Evolutionary conservation across 2,888 invertebrate genomes (phyloP).

Genomic region (Parapristionchus giblindavisi): DNA sequence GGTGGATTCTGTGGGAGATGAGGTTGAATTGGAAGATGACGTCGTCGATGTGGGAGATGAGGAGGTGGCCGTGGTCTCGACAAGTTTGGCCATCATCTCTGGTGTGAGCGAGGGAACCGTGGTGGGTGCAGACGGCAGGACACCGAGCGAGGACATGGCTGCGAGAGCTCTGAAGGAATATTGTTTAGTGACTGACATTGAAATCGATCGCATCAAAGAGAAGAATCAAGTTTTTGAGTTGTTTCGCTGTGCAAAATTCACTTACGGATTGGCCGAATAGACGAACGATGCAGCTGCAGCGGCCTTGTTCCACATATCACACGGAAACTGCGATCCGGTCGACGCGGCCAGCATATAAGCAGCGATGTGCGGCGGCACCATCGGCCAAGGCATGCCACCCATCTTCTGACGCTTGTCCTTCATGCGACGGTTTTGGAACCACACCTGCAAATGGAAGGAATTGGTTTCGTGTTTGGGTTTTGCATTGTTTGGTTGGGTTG

Average conservation of each 20-base stretch:
- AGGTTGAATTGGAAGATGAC: neutral
- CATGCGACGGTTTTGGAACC: conserved; percentile 97
- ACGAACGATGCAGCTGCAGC: conserved; percentile 15
- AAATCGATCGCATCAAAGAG: no score
- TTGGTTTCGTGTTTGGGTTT: neutral
- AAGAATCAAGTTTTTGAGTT: no score
- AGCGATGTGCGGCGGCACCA: conserved; percentile 12
- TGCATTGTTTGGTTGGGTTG: neutral
- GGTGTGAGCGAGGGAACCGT: no score
- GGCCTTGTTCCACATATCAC: conserved; percentile 31
- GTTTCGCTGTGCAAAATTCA: no score
- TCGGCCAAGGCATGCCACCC: conserved; percentile 35
- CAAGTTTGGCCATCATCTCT: no score
- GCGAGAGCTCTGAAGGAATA: no score
- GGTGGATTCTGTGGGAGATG: neutral
- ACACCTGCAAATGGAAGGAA: conserved; percentile 73
- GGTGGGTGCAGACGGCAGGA: no score
- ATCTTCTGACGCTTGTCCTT: conserved; percentile 89
- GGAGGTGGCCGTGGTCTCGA: no score
- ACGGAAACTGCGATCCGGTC: neutral
- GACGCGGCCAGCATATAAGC: conserved; percentile 34
- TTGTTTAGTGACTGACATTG: no score
- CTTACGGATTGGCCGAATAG: conserved; percentile 33
- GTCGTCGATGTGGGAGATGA: no score
- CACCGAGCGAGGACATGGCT: no score